Evolutionary conservation across 2,797 vertebrate genomes (phyloP), one percentile per base, ranked within the genome.

Genomic region (Linurgus olivaceus): DNA sequence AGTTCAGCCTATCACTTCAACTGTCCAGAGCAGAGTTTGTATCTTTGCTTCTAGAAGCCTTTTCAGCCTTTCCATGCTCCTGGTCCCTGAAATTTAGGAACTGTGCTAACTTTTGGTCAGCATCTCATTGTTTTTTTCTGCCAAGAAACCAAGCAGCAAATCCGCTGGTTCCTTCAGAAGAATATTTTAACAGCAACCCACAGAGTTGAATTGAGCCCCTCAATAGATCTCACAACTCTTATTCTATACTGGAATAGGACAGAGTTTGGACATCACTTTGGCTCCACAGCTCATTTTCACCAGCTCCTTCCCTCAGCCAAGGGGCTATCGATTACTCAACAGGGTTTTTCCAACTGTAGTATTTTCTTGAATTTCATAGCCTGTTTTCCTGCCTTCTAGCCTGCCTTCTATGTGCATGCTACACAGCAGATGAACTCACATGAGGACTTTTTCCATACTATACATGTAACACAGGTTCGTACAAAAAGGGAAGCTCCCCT

Each of bases 1-100:
- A 78, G 47, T 33, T 79, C 80, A 81, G n/a, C 54, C 66, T 26
- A 23, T 29, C 17, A 16, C 48, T 81, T 50, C 20, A n/a, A 10
- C 20, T 29, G 17, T 13, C 31, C 11, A 9, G 2, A 1, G 38
- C 44, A 0, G 1, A 31, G 17, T 20, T 18, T 29, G 13, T 26
- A 18, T 38, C 35, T 73, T 75, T 72, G 40, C 40, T 55, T 50
- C 58, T 31, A 85, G 37, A 84, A 63, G 58, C 15, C 52, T 52
- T 61, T 79, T 42, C n/a, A 77, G 61, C 21, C 29, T 77, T 18
- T 37, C n/a, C 12, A 16, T 18, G 23, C 45, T 71, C 17, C 63
- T 21, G 15, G 31, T 48, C 55, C 17, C 68, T 45, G 52, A 48
- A 85, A 83, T 0, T 28, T n/a, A 65, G 44, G 33, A 87, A 82